Evolutionary conservation across 2,797 vertebrate genomes (phyloP).

Genomic region (Anolis apletophallus): DNA sequence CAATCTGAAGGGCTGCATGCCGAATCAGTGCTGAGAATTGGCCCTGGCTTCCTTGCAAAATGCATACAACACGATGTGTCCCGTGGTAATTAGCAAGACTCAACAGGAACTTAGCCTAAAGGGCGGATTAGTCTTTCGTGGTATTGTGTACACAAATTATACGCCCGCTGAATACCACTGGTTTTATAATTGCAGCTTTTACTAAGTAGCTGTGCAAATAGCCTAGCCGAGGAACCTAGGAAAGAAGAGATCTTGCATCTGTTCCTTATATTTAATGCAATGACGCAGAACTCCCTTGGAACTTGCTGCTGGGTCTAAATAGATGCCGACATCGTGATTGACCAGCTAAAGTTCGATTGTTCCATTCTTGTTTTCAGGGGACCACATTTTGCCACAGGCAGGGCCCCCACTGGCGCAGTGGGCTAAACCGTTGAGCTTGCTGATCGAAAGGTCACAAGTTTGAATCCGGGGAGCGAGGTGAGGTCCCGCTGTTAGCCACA

Average conservation of each 20-base stretch:
- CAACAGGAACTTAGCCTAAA: conserved; percentile 20
- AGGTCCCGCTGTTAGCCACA: no score
- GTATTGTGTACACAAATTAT: conserved; percentile 14
- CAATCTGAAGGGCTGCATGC: background rate
- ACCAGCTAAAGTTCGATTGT: background rate
- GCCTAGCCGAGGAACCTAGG: background rate
- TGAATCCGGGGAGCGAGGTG: no score
- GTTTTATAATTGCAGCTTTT: conserved; percentile 23
- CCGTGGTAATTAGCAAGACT: conserved; percentile 8
- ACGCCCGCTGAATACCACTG: conserved; percentile 9
- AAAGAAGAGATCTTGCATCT: conserved; percentile 8
- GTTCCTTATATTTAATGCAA: background rate
- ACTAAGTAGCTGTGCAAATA: conserved; percentile 16
- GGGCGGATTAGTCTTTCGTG: conserved; percentile 12
- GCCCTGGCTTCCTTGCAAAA: background rate
- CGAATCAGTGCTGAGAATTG: background rate
- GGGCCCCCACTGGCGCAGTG: no score
- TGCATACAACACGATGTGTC: conserved; percentile 1
- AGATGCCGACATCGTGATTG: background rate
- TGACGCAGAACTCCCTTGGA: background rate
- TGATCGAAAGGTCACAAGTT: no score
- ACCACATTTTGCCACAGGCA: background rate
- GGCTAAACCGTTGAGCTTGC: no score
- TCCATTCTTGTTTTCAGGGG: background rate
- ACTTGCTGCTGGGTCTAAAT: background rate